Percentiles rank a stretch among this genome's conserved stretches.
Evolutionary conservation across 2,797 vertebrate species (phyloP).

Genomic region (Tympanoctomys barrerae): DNA sequence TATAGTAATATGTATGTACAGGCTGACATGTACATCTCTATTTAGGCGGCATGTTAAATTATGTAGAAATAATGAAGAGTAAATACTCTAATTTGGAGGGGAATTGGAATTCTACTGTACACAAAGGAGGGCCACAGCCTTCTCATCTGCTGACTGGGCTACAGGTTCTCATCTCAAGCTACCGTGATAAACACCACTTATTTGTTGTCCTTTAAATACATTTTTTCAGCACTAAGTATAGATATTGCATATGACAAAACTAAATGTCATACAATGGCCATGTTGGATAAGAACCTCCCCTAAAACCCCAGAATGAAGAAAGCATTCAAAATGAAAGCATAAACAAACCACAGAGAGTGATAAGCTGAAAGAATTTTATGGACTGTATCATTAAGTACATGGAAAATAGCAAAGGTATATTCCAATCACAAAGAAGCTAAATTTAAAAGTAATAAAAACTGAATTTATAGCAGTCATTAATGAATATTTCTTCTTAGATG

Average conservation of each 20-base stretch:
- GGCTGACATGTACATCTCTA: neutral
- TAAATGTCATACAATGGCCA: slow-evolving; percentile 2
- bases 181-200: neutral
- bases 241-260: neutral
- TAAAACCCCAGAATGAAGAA: neutral
- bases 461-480: neutral
- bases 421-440: neutral
- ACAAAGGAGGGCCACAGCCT: neutral
- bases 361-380: neutral
- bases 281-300: neutral
- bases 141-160: neutral
- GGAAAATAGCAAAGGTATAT: neutral
- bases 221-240: neutral
- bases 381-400: neutral
- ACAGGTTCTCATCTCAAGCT: neutral
- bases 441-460: neutral
- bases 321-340: neutral
- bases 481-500: neutral
- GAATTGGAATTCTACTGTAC: neutral
- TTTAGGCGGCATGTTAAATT: neutral
- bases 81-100: neutral
- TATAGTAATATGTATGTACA: neutral
- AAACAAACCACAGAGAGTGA: neutral
- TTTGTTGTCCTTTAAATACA: neutral
- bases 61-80: neutral